Conservation (phyloP, 2,797 vertebrate genomes). For the Acridotheres tristis region DNA sequence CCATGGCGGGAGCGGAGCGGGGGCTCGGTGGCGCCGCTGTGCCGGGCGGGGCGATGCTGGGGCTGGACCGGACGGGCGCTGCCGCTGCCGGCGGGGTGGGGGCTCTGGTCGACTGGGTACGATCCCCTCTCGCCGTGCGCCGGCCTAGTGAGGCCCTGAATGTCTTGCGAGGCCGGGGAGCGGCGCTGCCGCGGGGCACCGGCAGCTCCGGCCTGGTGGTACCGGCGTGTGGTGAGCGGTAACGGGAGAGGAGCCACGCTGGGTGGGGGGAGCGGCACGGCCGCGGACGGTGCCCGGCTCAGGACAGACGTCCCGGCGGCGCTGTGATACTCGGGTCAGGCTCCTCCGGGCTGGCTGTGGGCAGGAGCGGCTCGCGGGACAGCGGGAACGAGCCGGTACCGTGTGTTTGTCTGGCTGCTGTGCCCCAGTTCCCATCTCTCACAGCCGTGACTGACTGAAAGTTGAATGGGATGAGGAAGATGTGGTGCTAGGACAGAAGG, state of each 20-base stretch:
- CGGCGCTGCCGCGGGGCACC: background rate
- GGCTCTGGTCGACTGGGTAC: background rate
- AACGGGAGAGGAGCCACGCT: background rate
- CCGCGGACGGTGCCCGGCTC: rapidly evolving
- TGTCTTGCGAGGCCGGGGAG: background rate
- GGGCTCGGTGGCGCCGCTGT: background rate
- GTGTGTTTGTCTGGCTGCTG: background rate
- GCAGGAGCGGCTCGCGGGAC: background rate
- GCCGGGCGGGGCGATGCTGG: background rate
- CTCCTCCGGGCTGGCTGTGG: background rate
- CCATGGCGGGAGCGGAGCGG: background rate
- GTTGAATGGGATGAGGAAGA: background rate
- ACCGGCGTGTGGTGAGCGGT: background rate
- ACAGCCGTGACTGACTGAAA: rapidly evolving
- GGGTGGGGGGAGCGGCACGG: rapidly evolving
- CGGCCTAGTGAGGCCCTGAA: background rate
- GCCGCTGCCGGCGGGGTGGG: background rate
- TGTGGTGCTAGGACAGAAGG: rapidly evolving
- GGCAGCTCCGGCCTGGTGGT: background rate
- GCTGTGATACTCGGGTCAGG: background rate
- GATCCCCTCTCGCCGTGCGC: too few relatives aligned
- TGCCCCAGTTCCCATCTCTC: rapidly evolving
- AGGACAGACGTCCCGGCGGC: rapidly evolving
- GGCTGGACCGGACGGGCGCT: background rate
- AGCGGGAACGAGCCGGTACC: background rate